phyloP scores from a whole-genome alignment of 2,888 invertebrate genomes.

The Gymnocheta viridis region DNA sequence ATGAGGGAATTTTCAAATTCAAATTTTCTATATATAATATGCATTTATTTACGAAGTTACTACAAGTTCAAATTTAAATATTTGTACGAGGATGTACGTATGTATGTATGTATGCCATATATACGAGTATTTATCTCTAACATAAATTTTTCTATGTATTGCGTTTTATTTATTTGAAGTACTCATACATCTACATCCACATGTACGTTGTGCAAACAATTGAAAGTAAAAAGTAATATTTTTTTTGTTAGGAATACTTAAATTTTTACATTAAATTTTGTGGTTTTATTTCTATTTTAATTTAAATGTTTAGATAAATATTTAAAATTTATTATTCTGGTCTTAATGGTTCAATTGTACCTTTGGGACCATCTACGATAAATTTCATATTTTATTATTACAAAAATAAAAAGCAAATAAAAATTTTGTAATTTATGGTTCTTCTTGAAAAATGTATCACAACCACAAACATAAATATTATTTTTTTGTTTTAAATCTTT shows the following conservation, averaged over 20 bases:
- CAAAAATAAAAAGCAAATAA: not conserved
- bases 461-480: no score
- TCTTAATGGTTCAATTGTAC: not conserved
- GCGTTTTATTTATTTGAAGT: not conserved
- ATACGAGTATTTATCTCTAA: not conserved
- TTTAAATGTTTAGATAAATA: not conserved
- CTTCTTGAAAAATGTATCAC: no score
- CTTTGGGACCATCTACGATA: not conserved
- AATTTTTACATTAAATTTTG: no score
- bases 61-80: conserved; percentile 51
- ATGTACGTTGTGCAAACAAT: not conserved
- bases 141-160: not conserved
- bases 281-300: not conserved
- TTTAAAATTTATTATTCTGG: not conserved
- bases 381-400: not conserved
- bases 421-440: not conserved
- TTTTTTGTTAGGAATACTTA: no score
- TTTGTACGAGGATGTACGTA: not conserved
- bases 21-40: conserved; percentile 42
- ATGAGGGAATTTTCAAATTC: conserved; percentile 35
- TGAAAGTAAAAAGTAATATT: conserved; percentile 6
- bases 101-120: not conserved
- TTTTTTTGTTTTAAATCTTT: no score
- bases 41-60: no score
- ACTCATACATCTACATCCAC: not conserved